Base-by-base conservation (phyloP, 2,113 vertebrate species). In the Pagrus major region DNA sequence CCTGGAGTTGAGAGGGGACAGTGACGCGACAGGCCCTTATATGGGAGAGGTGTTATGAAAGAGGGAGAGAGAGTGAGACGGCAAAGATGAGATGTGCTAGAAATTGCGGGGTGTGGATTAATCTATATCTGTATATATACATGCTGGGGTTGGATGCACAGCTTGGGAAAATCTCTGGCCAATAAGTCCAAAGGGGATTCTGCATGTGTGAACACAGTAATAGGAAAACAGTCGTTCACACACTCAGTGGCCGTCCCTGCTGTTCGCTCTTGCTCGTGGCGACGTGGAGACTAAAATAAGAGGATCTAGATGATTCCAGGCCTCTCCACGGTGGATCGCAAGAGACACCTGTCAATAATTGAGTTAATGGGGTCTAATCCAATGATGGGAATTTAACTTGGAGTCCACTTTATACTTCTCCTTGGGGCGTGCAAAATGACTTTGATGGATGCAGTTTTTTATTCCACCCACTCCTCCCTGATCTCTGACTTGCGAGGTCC, bases 271-370 rank as follows among this genome's bases (percentile, higher is more conserved):
- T 83, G 93, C 89, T 90, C 31, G 70, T 85, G 91, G 92, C 81
- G 81, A 93, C 85, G 78, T 46, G 37, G 11, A n/a, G 81, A 63
- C 88, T 61, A 90, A 93, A 94, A 94, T 93, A 94, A 90, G 79
- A 56, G 25, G 23, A 70, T 81, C 65, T n/a, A 18, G 80, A 87
- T n/a, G 46, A 90, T 72, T 75, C 58, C 47, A 70, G 71, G 54
- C 78, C 46, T 74, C 77, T 72, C 74, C 41, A 71, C 7, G 16
- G 76, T 59, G 66, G 84, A 88, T 82, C 82, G 51, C 70, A 71
- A 84, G 81, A 90, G 72, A 76, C 76, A 88, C 88, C 80, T 89
- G 84, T 90, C 87, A 76, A 78, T 93, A 93, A 94, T 93, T 91
- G 86, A 89, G 39, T 91, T 93, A 92, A 94, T 93, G 82, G 86